A percentile compares a stretch with the other conserved stretches of the same genome.
Evolutionary conservation across 2,113 vertebrate genomes (phyloP).

Genomic region (Zosterops japonicus): DNA sequence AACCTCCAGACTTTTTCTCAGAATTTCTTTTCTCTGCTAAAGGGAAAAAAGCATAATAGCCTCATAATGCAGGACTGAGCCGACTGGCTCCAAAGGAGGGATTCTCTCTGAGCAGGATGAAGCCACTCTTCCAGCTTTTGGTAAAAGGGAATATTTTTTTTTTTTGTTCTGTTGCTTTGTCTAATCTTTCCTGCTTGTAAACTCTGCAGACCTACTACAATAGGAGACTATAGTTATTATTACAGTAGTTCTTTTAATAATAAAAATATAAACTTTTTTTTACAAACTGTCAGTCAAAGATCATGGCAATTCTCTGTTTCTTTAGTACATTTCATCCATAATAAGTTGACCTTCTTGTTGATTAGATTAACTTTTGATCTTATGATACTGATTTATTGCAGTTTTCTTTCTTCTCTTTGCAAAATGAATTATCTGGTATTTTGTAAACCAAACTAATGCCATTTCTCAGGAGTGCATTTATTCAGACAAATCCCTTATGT

Average conservation of each 20-base stretch:
- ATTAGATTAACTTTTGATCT: not conserved
- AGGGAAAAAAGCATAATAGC: not conserved
- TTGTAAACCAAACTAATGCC: not conserved
- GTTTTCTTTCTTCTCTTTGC: not conserved
- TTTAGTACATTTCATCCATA: not conserved
- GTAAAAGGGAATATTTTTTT: not conserved
- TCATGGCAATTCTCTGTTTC: not conserved
- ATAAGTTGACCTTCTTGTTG: not conserved
- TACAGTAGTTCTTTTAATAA: not conserved
- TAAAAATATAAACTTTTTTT: not conserved
- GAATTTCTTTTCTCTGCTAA: not conserved
- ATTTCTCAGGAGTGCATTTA: not conserved
- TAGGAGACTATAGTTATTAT: not conserved
- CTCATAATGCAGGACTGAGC: not conserved
- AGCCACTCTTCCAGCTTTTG: not conserved
- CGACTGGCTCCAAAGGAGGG: not conserved
- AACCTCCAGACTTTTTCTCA: not conserved
- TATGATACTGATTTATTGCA: not conserved
- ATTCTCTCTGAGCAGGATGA: not conserved
- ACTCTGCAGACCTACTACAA: not conserved
- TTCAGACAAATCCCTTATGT: not conserved
- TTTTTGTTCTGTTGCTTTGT: not conserved
- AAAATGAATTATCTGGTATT: not conserved
- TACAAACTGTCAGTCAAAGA: not conserved
- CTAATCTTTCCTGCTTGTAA: not conserved